phyloP scores from a whole-genome alignment of 1,140 invertebrate genomes.

The Drosophila azteca region DNA sequence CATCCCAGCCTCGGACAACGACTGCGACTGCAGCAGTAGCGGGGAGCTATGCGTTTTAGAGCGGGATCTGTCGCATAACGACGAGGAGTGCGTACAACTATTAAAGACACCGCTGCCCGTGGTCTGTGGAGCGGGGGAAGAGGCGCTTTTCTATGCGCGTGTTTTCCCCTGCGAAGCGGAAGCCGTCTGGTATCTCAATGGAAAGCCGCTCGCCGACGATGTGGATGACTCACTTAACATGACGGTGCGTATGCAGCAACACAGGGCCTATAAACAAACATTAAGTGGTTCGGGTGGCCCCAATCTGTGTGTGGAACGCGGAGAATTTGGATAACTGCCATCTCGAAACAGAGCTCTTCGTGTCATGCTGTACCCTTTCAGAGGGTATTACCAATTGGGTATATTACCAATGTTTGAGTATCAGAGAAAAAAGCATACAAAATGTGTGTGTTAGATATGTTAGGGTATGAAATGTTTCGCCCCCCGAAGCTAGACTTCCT shows the following conservation, averaged over 20 bases:
- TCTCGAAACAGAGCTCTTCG: conserved; percentile 33
- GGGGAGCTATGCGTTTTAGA: conserved; percentile 77
- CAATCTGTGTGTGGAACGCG: conserved; percentile 10
- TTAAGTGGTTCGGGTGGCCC: conserved; percentile 17
- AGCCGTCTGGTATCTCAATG: conserved; percentile 76
- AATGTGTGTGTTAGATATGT: too few species aligned
- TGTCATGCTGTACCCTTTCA: background rate
- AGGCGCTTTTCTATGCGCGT: conserved; percentile 77
- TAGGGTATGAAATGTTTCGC: too few species aligned
- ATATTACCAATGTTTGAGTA: too few species aligned
- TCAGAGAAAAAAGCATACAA: too few species aligned
- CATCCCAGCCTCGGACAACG: conserved; percentile 10
- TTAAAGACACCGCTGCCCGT: conserved; percentile 72
- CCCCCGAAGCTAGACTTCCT: background rate
- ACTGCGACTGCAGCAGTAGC: conserved; percentile 68
- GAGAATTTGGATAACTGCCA: too few species aligned
- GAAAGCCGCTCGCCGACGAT: conserved; percentile 49
- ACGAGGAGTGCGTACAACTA: conserved; percentile 60
- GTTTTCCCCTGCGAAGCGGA: conserved; percentile 74
- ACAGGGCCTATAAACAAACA: too few species aligned
- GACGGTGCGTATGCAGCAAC: conserved; percentile 70
- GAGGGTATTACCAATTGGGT: too few species aligned
- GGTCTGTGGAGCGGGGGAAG: conserved; percentile 54
- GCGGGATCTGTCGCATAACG: conserved; percentile 43
- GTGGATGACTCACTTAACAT: conserved; percentile 72